Evolutionary conservation across 2,113 vertebrate species (phyloP), one percentile per base, ranked within the genome.

Genomic region (Rhinichthys klamathensis): DNA sequence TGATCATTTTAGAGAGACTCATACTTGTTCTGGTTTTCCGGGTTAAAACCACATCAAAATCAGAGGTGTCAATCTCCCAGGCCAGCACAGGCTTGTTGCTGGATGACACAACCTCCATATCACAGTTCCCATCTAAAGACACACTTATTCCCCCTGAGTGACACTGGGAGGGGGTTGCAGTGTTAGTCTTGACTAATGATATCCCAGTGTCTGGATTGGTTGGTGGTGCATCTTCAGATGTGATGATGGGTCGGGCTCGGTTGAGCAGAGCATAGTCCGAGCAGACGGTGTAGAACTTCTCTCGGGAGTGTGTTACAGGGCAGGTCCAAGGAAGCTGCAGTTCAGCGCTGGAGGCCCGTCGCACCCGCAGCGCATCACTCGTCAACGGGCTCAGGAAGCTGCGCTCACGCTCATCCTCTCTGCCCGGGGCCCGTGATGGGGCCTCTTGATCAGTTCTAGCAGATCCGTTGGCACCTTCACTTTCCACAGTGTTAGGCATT

Each of bases 201-300:
- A 93, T 90, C 89, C 92, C 90, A 15, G 89, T 92, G 30, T 95
- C 94, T 44, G 94, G 85, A 38, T 94, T 94, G 80, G 91, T 93
- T 60, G 92, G 84, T 79, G 88, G 91, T 21, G 15, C 67, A 2
- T 92, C 92, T 86, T 92, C 94, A 87, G 94, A 88, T 88, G 94
- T 86, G 87, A 91, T 94, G 32, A 96, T 88, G 60, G 96, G 94
- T 85, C 95, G 94, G 6, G 97, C 98, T 93, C 96, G 97, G 93
- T 99, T 98, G 87, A 99, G 95, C 75, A 99, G 96, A 32, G 98
- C 98, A 85, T 97, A 98, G 90, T 99, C 98, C 1, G 98, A 98
- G 89, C 98, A 99, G 87, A 99, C 96, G 0, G 98, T 98, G 93
- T 99, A 99, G 93, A 99, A 98, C 90, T 97, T 98, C 92, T 99